Evolutionary conservation across 2,797 vertebrate genomes (phyloP), one percentile per base, ranked within the genome.

Genomic region (Acanthiza pusilla): DNA sequence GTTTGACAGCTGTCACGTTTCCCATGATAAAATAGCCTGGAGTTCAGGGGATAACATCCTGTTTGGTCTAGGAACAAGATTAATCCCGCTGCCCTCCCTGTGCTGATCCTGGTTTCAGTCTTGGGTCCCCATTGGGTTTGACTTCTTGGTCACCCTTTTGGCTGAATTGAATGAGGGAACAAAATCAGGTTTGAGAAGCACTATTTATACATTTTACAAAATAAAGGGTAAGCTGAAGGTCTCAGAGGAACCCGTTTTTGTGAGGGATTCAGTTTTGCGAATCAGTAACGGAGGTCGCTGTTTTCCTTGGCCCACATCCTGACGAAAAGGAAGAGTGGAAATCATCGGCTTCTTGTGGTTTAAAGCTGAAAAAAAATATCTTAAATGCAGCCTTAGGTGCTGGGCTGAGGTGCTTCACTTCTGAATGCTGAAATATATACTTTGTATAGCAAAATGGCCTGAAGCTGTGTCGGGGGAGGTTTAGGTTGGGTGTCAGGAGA

Each of bases 251-350:
- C 38, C 32, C 85, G 14, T 63, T 93, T 88, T 94, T 79, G 48
- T 82, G 88, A 95, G 38, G 21, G 50, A 85, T 88, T 88, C 45
- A 61, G 26, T 88, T 93, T 85, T 79, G 26, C 81, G 53, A 85
- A 76, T 91, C 66, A 15, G 45, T 85, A 82, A 67, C 3, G 13
- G 30, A n/a, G 57, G 47, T 84, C 10, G 10, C 81, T 93, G 79
- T 76, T 97, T 85, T 22, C 71, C 80, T 96, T 96, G 94, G 89
- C 86, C 45, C 4, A 1, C 32, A 66, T 80, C 51, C 78, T 83
- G 32, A 84, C 55, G 16, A 67, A 83, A 76, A 91, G 58, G 58
- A 74, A 75, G 65, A 85, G 47, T 48, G 40, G 73, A 92, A 87
- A 77, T 74, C 13, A 18, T n/a, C 3, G 20, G 22, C 16, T 60